Evolutionary conservation across 2,113 vertebrate genomes (phyloP).

Genomic region (Hemicordylus capensis): DNA sequence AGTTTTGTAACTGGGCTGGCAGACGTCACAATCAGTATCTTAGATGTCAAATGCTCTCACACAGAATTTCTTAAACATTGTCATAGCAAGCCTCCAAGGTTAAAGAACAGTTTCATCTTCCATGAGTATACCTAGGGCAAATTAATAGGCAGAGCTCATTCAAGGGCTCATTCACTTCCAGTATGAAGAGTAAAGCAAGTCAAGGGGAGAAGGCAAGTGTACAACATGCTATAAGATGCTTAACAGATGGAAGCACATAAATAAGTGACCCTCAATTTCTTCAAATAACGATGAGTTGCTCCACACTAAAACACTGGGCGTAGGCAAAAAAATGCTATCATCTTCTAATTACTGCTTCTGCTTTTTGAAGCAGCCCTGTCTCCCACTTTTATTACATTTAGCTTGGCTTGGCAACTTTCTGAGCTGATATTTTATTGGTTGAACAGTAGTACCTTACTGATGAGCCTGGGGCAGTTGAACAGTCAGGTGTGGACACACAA

Average conservation of each 20-base stretch:
- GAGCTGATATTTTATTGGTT: background rate
- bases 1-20: background rate
- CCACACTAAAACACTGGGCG: background rate
- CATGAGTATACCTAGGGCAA: background rate
- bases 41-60: background rate
- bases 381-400: too few species aligned
- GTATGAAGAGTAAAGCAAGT: background rate
- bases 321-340: too few species aligned
- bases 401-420: too few species aligned
- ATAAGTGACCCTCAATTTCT: background rate
- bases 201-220: background rate
- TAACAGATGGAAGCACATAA: background rate
- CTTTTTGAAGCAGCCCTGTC: background rate
- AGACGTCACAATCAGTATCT: fast-evolving
- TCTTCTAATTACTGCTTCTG: too few species aligned
- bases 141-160: background rate
- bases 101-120: background rate
- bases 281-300: background rate
- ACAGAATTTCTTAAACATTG: background rate
- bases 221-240: background rate
- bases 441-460: background rate
- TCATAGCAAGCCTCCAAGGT: background rate
- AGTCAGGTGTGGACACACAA: background rate
- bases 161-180: background rate
- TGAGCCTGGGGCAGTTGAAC: background rate